These are phyloP conservation scores for Myotis yumanensis DNA, from an alignment of 2,113 vertebrate species.

Conservation along the genomic window DNA sequence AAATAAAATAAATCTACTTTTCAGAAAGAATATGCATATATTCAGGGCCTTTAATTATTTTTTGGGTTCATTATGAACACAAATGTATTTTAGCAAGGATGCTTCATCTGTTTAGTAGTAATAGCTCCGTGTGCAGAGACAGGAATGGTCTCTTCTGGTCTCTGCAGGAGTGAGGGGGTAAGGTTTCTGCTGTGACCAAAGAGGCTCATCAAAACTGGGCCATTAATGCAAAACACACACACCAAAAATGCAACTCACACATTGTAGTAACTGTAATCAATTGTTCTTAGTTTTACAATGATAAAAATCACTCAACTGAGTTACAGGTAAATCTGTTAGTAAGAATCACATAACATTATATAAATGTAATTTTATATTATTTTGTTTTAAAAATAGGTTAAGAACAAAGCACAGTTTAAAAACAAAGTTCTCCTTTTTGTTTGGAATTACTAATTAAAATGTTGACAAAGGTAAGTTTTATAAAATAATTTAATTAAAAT, in stretches of 20 bases:
- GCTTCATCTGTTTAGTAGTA: background rate
- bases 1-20: background rate
- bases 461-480: constrained; percentile 28
- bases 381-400: constrained; percentile 1
- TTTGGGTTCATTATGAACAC: background rate
- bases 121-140: background rate
- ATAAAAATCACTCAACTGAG: constrained; percentile 27
- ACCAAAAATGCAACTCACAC: background rate
- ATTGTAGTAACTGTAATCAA: background rate
- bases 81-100: constrained; percentile 22
- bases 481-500: constrained; percentile 44
- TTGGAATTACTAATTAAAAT: constrained; percentile 24
- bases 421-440: background rate
- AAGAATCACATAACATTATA: background rate
- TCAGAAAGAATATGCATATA: background rate
- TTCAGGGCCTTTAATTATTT: constrained; percentile 14
- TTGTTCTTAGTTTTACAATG: constrained; percentile 25
- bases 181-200: background rate
- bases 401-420: constrained; percentile 46
- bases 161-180: background rate
- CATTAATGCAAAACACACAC: background rate
- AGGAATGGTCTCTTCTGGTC: background rate
- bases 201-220: background rate
- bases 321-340: constrained; percentile 18
- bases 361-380: constrained; percentile 7